These are phyloP conservation scores for Pseudolaguvia tuberculata DNA, from an alignment of 2,113 vertebrate genomes.

Conservation along the genomic window DNA sequence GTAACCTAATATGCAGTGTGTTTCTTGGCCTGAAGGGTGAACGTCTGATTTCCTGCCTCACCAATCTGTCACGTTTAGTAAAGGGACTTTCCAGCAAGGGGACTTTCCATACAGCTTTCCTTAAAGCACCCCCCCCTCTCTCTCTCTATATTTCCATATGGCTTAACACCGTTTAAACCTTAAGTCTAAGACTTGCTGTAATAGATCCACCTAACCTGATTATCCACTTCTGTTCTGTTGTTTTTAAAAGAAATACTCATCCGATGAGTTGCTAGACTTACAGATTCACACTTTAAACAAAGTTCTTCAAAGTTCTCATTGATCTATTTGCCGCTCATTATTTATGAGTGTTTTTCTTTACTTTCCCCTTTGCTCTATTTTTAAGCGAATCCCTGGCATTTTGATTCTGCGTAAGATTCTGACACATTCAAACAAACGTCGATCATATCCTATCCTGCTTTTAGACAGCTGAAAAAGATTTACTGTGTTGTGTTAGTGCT, in stretches of 20 bases:
- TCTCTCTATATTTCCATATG: conserved; percentile 7
- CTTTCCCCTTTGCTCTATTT: not conserved
- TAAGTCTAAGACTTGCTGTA: not conserved
- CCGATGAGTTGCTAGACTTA: not conserved
- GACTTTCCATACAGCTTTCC: conserved; percentile 43
- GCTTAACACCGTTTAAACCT: conserved; percentile 11
- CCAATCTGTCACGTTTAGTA: conserved; percentile 47
- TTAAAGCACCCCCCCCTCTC: not conserved
- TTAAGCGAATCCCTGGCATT: not conserved
- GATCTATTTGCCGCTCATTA: not conserved
- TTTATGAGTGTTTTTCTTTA: not conserved
- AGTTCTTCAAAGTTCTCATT: not conserved
- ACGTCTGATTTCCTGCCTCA: conserved; percentile 45
- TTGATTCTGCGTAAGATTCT: not conserved
- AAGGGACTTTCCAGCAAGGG: conserved; percentile 50
- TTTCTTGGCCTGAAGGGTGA: conserved; percentile 53
- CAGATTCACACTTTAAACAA: conserved; percentile 9
- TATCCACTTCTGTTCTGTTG: not conserved
- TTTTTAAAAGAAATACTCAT: not conserved
- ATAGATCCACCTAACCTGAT: not conserved
- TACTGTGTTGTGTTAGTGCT: conserved; percentile 12
- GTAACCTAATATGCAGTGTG: conserved; percentile 55
- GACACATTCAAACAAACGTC: conserved; percentile 2
- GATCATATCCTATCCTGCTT: conserved; percentile 19
- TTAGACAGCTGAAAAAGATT: conserved; percentile 5